Conservation (phyloP, 2,797 vertebrate species). For the Cephalopachus bancanus region DNA sequence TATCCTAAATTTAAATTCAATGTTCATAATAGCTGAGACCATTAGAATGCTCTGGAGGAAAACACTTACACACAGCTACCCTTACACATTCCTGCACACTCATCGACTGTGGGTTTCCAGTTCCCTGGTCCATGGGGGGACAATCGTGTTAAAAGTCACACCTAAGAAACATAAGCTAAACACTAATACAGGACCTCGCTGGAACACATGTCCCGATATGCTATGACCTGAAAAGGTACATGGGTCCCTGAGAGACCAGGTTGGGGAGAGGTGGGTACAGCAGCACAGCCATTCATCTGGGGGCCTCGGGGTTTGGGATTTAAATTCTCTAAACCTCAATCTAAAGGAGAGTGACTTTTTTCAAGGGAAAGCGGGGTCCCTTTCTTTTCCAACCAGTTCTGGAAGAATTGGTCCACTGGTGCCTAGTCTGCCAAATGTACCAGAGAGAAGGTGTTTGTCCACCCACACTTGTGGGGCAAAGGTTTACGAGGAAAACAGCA, state of each 20-base stretch:
- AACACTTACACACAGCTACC: neutral
- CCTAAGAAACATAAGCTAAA: neutral
- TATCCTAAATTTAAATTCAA: neutral
- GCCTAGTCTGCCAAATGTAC: neutral
- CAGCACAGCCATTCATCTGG: neutral
- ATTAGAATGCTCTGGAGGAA: slow-evolving; percentile 10
- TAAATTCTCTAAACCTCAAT: neutral
- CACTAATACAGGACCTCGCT: neutral
- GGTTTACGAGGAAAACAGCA: neutral
- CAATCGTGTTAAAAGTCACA: neutral
- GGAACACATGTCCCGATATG: fast-evolving
- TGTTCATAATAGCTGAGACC: slow-evolving; percentile 1
- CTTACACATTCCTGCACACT: too few relatives aligned
- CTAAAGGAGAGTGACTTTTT: neutral
- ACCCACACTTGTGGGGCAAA: neutral
- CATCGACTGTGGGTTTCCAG: neutral
- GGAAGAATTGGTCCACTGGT: neutral
- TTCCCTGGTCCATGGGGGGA: neutral
- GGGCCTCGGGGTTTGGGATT: neutral
- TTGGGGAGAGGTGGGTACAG: fast-evolving
- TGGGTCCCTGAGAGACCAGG: neutral
- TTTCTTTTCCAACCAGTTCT: neutral
- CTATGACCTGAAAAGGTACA: fast-evolving
- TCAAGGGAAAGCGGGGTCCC: neutral
- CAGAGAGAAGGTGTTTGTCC: neutral